Evolutionary conservation across 1,140 invertebrate species (phyloP).

Genomic region (Batillaria attramentaria): DNA sequence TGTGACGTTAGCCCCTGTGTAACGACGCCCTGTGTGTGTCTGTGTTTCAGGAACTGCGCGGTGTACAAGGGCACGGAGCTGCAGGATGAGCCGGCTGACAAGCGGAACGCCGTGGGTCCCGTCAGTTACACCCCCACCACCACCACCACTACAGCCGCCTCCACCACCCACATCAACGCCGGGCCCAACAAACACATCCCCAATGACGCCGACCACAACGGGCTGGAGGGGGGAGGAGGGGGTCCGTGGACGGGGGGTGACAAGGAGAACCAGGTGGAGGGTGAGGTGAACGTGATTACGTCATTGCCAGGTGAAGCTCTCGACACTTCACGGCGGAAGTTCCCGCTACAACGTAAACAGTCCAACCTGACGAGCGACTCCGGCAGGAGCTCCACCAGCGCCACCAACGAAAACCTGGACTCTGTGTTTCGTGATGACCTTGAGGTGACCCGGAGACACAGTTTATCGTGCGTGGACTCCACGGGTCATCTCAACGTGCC

Average conservation of each 20-base stretch:
- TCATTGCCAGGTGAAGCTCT: neutral
- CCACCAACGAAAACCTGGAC: conserved; percentile 41
- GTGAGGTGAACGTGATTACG: neutral
- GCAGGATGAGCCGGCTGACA: conserved; percentile 10
- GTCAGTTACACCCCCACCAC: neutral
- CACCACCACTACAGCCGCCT: neutral
- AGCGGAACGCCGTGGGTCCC: conserved; percentile 24
- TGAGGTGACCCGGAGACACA: conserved; percentile 46
- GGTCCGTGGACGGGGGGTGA: neutral
- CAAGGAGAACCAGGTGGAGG: conserved; percentile 20
- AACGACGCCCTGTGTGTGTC: too few species aligned
- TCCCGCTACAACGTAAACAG: conserved; percentile 56
- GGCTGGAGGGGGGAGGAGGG: conserved; percentile 16
- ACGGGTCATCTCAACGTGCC: conserved; percentile 63
- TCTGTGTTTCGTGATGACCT: conserved; percentile 25
- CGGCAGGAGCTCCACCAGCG: conserved; percentile 59
- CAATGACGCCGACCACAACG: conserved; percentile 13
- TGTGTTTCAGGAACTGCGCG: conserved; percentile 25
- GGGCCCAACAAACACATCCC: neutral
- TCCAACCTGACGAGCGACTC: conserved; percentile 66
- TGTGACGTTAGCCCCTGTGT: too few species aligned
- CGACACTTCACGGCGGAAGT: conserved; percentile 35
- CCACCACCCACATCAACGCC: conserved; percentile 1
- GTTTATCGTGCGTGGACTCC: conserved; percentile 56
- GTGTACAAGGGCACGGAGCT: conserved; percentile 26